phyloP scores from a whole-genome alignment of 1,140 invertebrate genomes.

The Helicoverpa zea region DNA sequence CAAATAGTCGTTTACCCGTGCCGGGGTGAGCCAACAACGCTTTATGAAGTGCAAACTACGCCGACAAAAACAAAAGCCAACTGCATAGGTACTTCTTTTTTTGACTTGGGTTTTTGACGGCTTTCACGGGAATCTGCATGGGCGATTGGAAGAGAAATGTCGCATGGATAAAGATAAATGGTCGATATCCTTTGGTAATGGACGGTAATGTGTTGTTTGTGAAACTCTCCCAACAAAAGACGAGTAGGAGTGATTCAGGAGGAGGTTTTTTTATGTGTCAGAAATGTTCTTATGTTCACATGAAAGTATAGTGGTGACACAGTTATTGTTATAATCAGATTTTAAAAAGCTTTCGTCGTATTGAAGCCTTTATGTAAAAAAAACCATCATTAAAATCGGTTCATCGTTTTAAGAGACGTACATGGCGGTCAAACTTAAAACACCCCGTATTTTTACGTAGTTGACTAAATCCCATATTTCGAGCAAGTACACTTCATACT shows the following conservation, averaged over 20 bases:
- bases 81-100: not conserved
- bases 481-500: not conserved
- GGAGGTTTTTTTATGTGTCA: no score
- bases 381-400: no score
- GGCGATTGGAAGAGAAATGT: not conserved
- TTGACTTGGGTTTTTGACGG: not conserved
- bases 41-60: conserved; percentile 25
- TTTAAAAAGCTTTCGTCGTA: no score
- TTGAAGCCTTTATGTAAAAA: no score
- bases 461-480: not conserved
- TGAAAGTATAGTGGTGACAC: no score
- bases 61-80: not conserved
- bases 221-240: not conserved
- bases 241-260: no score
- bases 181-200: not conserved
- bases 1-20: not conserved
- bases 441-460: not conserved
- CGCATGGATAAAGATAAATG: not conserved
- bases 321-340: no score
- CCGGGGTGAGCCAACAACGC: conserved; percentile 1
- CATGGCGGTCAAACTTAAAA: no score
- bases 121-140: not conserved
- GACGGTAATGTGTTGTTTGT: no score
- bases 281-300: no score
- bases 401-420: no score